phyloP scores from a whole-genome alignment of 2,113 vertebrate species.

The Lepus timidus region DNA sequence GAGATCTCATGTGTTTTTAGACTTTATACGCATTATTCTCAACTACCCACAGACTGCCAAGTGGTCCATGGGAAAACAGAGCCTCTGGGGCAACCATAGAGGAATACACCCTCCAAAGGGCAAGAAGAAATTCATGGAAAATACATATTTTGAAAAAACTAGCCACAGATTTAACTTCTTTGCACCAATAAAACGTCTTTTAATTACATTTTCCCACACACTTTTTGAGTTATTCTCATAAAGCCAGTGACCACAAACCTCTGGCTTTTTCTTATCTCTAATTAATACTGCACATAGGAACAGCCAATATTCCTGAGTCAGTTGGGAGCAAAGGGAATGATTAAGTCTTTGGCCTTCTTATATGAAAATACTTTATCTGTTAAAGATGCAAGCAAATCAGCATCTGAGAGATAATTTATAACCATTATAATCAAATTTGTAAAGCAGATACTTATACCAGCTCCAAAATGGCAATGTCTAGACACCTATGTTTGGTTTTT shows the following conservation, averaged over 20 bases:
- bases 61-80: neutral
- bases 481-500: constrained; percentile 19
- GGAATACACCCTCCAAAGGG: neutral
- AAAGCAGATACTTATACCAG: constrained; percentile 23
- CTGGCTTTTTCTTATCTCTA: neutral
- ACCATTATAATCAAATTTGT: constrained; percentile 7
- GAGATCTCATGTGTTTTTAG: constrained; percentile 26
- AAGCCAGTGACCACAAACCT: neutral
- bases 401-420: neutral
- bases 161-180: too few relatives aligned
- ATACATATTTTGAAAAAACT: too few relatives aligned
- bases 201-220: too few relatives aligned
- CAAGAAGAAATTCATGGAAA: neutral
- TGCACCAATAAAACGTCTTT: too few relatives aligned
- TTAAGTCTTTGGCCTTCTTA: neutral
- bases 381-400: constrained; percentile 20
- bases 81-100: neutral
- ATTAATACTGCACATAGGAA: neutral
- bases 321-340: neutral
- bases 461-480: constrained; percentile 8
- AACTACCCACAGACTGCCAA: neutral
- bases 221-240: neutral
- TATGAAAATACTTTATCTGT: neutral
- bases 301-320: neutral
- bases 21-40: neutral